These are phyloP conservation scores for Strix occidentalis DNA, from an alignment of 2,797 vertebrate genomes.

Conservation along the genomic window DNA sequence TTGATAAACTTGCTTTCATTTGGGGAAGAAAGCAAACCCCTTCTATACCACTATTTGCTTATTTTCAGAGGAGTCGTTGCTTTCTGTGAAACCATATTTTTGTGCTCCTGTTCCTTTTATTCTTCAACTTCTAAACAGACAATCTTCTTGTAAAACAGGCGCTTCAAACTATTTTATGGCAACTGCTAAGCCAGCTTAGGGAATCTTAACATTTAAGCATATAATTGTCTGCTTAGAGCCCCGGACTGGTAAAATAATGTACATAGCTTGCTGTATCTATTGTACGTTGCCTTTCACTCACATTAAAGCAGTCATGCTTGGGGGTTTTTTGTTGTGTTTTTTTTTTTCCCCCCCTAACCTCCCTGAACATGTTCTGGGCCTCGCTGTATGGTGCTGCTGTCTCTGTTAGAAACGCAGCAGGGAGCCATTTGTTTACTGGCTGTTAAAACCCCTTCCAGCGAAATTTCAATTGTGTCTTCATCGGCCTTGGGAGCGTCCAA, in stretches of 20 bases:
- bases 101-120: neutral
- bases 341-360: neutral
- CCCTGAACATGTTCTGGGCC: neutral
- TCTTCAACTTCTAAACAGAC: neutral
- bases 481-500: rapidly evolving
- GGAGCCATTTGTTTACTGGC: neutral
- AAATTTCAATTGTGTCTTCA: rapidly evolving
- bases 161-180: neutral
- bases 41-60: neutral
- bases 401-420: neutral
- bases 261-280: neutral
- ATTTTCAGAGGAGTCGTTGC: rapidly evolving
- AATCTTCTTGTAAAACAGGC: neutral
- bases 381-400: neutral
- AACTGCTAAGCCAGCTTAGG: neutral
- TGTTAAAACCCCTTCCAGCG: neutral
- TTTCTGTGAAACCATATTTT: neutral
- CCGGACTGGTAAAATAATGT: neutral
- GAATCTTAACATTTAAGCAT: neutral
- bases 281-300: neutral
- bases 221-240: neutral
- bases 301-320: neutral
- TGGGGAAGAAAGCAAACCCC: neutral
- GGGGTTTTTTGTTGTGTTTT: neutral
- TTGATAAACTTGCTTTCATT: neutral